Conservation (phyloP, 2,888 invertebrate genomes). For the Drosophila nigricruria region DNA sequence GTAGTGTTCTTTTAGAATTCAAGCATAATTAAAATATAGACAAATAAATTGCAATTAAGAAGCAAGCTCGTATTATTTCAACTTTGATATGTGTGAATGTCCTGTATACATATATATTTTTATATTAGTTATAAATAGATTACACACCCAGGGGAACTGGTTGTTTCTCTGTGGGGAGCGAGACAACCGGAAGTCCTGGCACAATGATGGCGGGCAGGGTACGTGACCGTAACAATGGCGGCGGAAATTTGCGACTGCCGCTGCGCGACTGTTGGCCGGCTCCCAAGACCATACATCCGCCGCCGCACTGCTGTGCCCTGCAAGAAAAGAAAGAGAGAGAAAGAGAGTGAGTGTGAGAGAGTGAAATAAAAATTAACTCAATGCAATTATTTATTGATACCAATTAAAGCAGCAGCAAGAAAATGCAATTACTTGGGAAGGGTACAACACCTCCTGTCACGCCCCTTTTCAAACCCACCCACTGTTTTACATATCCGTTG, state of each 20-base stretch:
- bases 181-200: conserved; percentile 92
- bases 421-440: conserved; percentile 66
- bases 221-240: conserved; percentile 92
- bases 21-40: too few relatives aligned
- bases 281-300: conserved; percentile 36
- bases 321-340: conserved; percentile 36
- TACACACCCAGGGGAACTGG: conserved; percentile 86
- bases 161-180: conserved; percentile 91
- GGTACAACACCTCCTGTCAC: not conserved
- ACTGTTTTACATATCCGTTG: conserved; percentile 54
- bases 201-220: conserved; percentile 95
- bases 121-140: conserved; percentile 5
- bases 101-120: too few relatives aligned
- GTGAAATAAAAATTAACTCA: conserved; percentile 60
- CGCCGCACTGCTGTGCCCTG: conserved; percentile 87
- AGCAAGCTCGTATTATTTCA: too few relatives aligned
- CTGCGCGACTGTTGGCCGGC: conserved; percentile 76
- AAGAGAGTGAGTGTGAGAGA: conserved; percentile 12
- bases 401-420: conserved; percentile 39
- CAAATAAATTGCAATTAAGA: too few relatives aligned
- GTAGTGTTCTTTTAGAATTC: too few relatives aligned
- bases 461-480: not conserved
- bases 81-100: too few relatives aligned
- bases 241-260: conserved; percentile 87
- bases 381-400: conserved; percentile 68